Base-by-base conservation (phyloP, 2,797 vertebrate species). In the Gymnodraco acuticeps region DNA sequence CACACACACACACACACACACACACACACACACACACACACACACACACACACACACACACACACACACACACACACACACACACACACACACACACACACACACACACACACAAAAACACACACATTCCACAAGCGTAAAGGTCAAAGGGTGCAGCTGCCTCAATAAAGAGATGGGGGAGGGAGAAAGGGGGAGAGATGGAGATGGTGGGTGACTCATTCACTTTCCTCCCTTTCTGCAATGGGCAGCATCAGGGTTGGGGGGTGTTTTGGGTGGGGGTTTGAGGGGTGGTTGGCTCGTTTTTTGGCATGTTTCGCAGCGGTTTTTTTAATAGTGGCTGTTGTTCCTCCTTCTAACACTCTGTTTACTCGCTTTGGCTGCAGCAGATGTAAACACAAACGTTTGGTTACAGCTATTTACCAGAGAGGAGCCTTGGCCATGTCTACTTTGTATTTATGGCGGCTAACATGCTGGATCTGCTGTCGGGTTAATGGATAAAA, bases 111-210 rank as follows among this genome's bases (percentile, higher is more conserved):
- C 55, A 48, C 55, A 38, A 59, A 31, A 43, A 64, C 77, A 77
- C 83, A 79, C 89, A 84, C 87, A 94, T 94, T 95, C 95, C 95
- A 90, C 90, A 92, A 84, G 87, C 92, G 53, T 82, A 91, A 88
- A 93, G 94, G 94, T 95, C 93, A 95, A 94, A 95, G 94, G 94
- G 93, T 93, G 93, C 94, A 95, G 93, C 93, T 94, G 94, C 93
- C 92, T 94, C 91, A 94, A 93, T 94, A 94, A 94, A 95, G 92
- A 87, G 73, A 86, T 58, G 70, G 90, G 85, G 85, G 86, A 38
- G 50, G 79, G 77, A 67, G 58, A 76, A 64, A 55, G 52, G 70
- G 79, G 67, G 61, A 76, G 78, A 42, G 59, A 73, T 55, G 60
- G 45, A 41, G 47, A 70, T 72, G 84, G 83, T n/a, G 75, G 85